These are phyloP conservation scores for Neodon shergylaensis DNA, from an alignment of 2,113 vertebrate genomes.

Conservation along the genomic window DNA sequence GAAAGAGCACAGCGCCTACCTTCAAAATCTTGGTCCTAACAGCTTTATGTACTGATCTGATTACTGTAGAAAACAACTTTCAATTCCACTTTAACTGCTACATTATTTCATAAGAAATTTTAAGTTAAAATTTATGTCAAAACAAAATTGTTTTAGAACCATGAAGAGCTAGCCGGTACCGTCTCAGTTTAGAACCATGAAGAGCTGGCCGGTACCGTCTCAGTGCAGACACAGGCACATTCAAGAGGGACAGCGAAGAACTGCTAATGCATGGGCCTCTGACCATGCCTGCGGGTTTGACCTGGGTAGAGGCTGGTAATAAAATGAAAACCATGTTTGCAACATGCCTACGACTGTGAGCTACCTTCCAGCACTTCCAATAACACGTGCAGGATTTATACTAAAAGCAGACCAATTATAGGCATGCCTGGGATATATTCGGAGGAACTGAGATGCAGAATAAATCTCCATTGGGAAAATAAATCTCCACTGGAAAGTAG, in stretches of 20 bases:
- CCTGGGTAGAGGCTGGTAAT: neutral
- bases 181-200: neutral
- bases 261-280: neutral
- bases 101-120: neutral
- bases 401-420: neutral
- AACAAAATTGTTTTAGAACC: neutral
- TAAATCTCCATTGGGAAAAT: neutral
- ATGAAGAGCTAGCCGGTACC: neutral
- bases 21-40: neutral
- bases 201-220: neutral
- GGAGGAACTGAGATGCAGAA: neutral
- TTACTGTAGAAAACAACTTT: neutral
- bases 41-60: neutral
- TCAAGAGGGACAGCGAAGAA: neutral
- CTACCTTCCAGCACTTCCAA: neutral
- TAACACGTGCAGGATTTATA: neutral
- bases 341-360: neutral
- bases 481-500: conserved; percentile 1
- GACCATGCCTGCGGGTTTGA: neutral
- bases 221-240: neutral
- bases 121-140: neutral
- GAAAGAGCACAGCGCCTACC: accelerated
- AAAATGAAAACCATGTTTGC: neutral
- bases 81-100: neutral
- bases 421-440: neutral